These are phyloP conservation scores for Cephus sareptanus DNA, from an alignment of 2,888 invertebrate genomes.

Conservation along the genomic window DNA sequence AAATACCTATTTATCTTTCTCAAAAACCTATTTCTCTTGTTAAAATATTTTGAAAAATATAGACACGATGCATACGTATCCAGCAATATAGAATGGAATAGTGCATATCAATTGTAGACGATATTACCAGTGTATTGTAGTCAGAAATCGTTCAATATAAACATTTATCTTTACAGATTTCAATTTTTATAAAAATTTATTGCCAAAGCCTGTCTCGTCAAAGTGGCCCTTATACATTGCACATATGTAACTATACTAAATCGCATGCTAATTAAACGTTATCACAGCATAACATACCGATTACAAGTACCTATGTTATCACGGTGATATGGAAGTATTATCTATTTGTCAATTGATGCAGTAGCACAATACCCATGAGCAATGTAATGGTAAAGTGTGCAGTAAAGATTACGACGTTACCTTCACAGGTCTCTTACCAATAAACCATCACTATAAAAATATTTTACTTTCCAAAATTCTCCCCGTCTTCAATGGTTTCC, in stretches of 20 bases:
- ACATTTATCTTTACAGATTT: not conserved
- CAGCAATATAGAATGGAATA: not conserved
- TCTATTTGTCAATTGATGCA: not conserved
- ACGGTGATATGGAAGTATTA: not conserved
- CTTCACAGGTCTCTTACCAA: not conserved
- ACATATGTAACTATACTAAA: not conserved
- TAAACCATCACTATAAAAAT: not conserved
- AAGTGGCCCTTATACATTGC: not conserved
- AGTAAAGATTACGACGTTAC: not conserved
- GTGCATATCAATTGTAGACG: not conserved
- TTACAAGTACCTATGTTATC: not conserved
- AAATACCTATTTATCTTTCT: not conserved
- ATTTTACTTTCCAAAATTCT: constrained; percentile 64
- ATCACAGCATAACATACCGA: not conserved
- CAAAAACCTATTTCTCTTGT: not conserved
- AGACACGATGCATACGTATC: not conserved
- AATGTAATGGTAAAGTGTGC: not conserved
- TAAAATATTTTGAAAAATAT: not conserved
- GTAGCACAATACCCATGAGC: not conserved
- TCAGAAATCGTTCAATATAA: not conserved
- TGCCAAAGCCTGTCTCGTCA: not conserved
- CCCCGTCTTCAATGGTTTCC: constrained; percentile 68
- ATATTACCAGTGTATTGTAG: not conserved
- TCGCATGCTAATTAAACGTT: not conserved
- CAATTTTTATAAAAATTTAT: not conserved